Evolutionary conservation across 2,888 invertebrate species (phyloP).

Genomic region (Dasysyrphus tricinctus): DNA sequence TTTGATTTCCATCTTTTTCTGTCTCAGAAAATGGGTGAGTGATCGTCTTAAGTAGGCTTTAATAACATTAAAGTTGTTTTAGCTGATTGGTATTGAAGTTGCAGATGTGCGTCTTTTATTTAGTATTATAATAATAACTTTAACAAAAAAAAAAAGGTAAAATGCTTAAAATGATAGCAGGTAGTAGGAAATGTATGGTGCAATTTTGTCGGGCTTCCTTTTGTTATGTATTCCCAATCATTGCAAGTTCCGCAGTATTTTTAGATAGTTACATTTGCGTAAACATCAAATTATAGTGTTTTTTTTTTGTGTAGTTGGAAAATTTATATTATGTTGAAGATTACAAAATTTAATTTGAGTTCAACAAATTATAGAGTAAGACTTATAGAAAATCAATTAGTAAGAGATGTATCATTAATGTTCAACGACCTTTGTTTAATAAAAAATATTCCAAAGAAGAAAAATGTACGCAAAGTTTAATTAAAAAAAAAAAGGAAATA

Average conservation of each 20-base stretch:
- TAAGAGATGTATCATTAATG: too few relatives aligned
- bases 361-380: background rate
- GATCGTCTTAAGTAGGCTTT: slow-evolving; percentile 64
- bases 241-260: slow-evolving; percentile 24
- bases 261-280: background rate
- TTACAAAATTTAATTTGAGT: background rate
- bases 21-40: slow-evolving; percentile 70
- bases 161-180: slow-evolving; percentile 1
- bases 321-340: background rate
- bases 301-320: background rate
- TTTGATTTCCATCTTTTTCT: slow-evolving; percentile 42
- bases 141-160: background rate
- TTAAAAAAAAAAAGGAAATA: too few relatives aligned
- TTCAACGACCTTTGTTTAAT: too few relatives aligned
- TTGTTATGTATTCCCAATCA: slow-evolving; percentile 10
- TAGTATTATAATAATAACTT: background rate
- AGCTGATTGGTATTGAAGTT: slow-evolving; percentile 57
- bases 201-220: slow-evolving; percentile 20
- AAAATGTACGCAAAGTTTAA: too few relatives aligned
- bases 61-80: slow-evolving; percentile 31
- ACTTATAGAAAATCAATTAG: too few relatives aligned
- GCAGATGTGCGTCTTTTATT: slow-evolving; percentile 19
- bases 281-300: background rate
- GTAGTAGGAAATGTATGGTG: slow-evolving; percentile 34
- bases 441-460: too few relatives aligned